These are phyloP conservation scores for Phainopepla nitens DNA, from an alignment of 2,113 vertebrate species.

Conservation along the genomic window DNA sequence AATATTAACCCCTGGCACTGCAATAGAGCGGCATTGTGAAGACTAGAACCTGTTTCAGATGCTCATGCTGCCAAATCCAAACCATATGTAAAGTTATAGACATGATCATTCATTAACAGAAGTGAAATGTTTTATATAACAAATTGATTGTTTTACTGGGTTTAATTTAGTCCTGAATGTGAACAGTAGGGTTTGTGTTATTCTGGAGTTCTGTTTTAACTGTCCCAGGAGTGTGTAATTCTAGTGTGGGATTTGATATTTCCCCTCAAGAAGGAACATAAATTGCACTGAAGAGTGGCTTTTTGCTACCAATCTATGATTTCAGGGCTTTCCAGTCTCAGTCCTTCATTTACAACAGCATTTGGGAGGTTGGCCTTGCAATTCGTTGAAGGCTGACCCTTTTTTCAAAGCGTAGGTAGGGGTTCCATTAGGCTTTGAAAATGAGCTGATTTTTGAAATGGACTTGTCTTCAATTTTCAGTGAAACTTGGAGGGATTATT, in stretches of 20 bases:
- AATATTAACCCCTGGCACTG: too few relatives aligned
- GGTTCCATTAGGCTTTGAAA: not conserved
- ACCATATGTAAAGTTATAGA: too few relatives aligned
- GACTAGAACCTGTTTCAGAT: too few relatives aligned
- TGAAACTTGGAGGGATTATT: fast-evolving
- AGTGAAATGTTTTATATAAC: too few relatives aligned
- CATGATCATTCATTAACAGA: too few relatives aligned
- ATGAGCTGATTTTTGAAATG: not conserved
- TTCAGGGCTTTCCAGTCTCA: not conserved
- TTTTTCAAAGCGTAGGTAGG: not conserved
- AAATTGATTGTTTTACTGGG: too few relatives aligned
- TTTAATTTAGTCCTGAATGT: too few relatives aligned
- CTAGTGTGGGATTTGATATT: not conserved
- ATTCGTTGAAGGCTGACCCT: not conserved
- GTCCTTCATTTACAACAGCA: not conserved
- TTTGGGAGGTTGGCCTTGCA: not conserved
- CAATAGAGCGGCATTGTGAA: too few relatives aligned
- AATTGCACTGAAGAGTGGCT: not conserved
- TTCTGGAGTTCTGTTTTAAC: not conserved
- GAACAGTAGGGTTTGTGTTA: not conserved
- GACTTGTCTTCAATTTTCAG: not conserved
- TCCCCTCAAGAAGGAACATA: not conserved
- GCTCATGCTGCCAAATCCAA: too few relatives aligned
- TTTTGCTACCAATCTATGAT: not conserved
- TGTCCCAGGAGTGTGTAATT: not conserved